Conservation (phyloP, 1,140 invertebrate genomes). For the Monochamus saltuarius region DNA sequence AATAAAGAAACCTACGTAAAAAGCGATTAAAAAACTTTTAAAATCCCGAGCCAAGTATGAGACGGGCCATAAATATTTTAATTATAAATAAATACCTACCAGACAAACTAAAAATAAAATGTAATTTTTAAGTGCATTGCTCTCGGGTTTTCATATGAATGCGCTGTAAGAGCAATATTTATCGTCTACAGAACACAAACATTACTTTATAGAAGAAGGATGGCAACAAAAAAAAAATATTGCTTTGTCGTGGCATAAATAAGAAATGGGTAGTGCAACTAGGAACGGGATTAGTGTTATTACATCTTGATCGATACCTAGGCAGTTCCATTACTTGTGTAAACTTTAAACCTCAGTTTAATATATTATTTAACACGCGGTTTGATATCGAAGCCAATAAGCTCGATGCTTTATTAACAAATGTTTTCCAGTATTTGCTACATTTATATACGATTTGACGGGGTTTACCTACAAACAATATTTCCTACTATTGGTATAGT, state of each 20-base stretch:
- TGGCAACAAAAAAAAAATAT: slow-evolving; percentile 26
- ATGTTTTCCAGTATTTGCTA: no score
- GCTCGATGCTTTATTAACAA: no score
- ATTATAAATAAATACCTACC: slow-evolving; percentile 42
- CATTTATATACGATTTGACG: no score
- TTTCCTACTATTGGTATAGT: no score
- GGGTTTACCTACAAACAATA: no score
- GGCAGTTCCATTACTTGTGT: slow-evolving; percentile 40
- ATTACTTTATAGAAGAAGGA: no score
- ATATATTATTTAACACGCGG: slow-evolving; percentile 33
- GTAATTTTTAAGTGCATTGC: slow-evolving; percentile 40
- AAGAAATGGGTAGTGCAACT: slow-evolving; percentile 31
- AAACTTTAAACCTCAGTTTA: slow-evolving; percentile 38
- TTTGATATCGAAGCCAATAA: no score
- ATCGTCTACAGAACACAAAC: no score
- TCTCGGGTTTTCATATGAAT: no score
- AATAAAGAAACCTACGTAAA: no score
- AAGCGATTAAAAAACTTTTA: slow-evolving; percentile 27
- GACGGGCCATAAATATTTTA: slow-evolving; percentile 42
- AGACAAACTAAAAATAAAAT: slow-evolving; percentile 42
- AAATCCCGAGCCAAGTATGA: slow-evolving; percentile 27
- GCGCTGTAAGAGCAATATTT: no score
- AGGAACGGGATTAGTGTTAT: slow-evolving; percentile 38
- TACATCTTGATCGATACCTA: slow-evolving; percentile 38
- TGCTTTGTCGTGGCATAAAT: slow-evolving; percentile 38